These are phyloP conservation scores for Tapirus indicus DNA, from an alignment of 2,797 vertebrate species.

Conservation along the genomic window DNA sequence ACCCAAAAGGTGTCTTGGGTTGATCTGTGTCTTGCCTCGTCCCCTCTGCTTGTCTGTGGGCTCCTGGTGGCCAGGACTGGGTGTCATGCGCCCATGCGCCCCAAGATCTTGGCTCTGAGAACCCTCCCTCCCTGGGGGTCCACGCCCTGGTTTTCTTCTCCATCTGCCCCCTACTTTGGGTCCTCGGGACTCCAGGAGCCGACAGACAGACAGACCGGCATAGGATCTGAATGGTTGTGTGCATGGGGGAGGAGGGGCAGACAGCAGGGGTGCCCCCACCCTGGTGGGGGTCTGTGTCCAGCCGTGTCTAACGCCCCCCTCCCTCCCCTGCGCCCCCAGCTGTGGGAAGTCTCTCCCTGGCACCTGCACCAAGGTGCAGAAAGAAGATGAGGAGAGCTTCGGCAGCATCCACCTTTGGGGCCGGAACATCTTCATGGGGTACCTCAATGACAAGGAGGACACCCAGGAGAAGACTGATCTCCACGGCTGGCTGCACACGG, in stretches of 20 bases:
- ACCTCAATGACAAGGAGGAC: conserved; percentile 93
- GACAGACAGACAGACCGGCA: neutral
- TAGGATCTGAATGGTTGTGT: neutral
- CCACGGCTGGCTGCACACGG: conserved; percentile 95
- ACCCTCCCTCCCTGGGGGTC: too few species aligned
- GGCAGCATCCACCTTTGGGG: conserved; percentile 95
- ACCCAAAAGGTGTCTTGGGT: neutral
- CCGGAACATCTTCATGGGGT: conserved; percentile 97
- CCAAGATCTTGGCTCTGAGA: neutral
- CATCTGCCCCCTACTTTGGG: neutral
- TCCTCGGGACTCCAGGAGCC: neutral
- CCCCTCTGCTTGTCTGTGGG: neutral
- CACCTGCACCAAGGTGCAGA: conserved; percentile 90
- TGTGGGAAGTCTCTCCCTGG: conserved; percentile 91
- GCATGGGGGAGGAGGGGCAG: accelerated
- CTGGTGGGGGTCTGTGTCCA: neutral
- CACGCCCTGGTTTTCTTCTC: too few species aligned
- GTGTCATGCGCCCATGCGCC: accelerated
- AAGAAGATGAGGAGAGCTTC: conserved; percentile 89
- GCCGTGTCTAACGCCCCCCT: neutral
- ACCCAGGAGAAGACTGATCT: conserved; percentile 90
- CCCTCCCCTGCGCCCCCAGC: conserved; percentile 82
- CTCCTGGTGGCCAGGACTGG: neutral
- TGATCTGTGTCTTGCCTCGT: neutral
- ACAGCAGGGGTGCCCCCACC: too few species aligned